These are phyloP conservation scores for Percopsis omiscomaycus DNA, from an alignment of 2,797 vertebrate genomes.

Conservation along the genomic window DNA sequence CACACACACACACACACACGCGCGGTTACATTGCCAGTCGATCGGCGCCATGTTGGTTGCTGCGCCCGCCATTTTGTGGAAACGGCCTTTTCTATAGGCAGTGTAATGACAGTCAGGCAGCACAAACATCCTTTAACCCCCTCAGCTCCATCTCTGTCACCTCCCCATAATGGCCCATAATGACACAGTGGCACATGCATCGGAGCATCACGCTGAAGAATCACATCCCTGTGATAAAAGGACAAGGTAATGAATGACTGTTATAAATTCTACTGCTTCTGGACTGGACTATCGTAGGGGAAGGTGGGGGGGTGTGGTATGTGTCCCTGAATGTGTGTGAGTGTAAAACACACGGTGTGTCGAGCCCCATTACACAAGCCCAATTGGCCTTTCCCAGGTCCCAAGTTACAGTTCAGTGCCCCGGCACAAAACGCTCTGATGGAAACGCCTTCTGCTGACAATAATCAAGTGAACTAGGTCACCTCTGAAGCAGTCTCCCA, in stretches of 20 bases:
- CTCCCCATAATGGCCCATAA: conserved; percentile 64
- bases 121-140: conserved; percentile 66
- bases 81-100: conserved; percentile 36
- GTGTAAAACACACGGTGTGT: conserved; percentile 43
- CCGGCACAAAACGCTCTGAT: conserved; percentile 76
- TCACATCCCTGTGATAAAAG: conserved; percentile 66
- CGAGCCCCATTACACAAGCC: conserved; percentile 72
- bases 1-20: conserved; percentile 10
- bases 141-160: conserved; percentile 65
- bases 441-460: conserved; percentile 74
- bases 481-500: conserved; percentile 69
- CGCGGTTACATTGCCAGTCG: conserved; percentile 16
- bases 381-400: conserved; percentile 64
- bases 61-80: conserved; percentile 72
- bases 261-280: conserved; percentile 60
- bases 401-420: conserved; percentile 74
- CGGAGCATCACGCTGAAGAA: conserved; percentile 43
- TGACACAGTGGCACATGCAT: conserved; percentile 45
- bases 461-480: conserved; percentile 78
- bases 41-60: conserved; percentile 61
- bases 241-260: conserved; percentile 63
- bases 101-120: conserved; percentile 50
- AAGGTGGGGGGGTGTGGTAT: not conserved
- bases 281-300: conserved; percentile 30
- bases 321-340: not conserved